Evolutionary conservation across 1,140 invertebrate genomes (phyloP).

Genomic region (Rhopalosiphum maidis): DNA sequence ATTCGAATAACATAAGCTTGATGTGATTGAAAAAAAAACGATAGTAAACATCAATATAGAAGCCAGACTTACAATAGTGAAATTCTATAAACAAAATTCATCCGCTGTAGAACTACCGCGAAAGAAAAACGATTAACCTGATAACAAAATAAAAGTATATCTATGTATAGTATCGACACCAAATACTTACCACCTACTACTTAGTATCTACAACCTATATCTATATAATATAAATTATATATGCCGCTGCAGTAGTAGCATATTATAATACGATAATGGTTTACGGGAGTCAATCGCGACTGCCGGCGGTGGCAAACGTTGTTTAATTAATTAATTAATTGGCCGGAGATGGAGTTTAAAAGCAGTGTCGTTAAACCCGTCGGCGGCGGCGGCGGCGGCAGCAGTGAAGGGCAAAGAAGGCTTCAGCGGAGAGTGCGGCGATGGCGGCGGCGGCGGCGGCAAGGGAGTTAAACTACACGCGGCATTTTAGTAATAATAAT

Average conservation of each 20-base stretch:
- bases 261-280: not conserved
- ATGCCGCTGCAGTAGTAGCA: not conserved
- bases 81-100: not conserved
- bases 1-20: not conserved
- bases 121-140: not conserved
- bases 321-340: conserved; percentile 40
- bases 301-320: not conserved
- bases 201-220: not conserved
- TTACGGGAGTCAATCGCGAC: conserved; percentile 3
- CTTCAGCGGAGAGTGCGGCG: not conserved
- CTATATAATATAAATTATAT: not conserved
- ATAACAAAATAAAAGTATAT: not conserved
- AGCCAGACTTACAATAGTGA: not conserved
- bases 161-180: not conserved
- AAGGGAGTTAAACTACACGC: not conserved
- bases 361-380: conserved; percentile 30
- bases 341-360: conserved; percentile 36
- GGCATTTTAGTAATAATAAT: not conserved
- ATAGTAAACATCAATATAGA: no score
- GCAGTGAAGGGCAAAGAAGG: not conserved
- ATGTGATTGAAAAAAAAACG: not conserved
- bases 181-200: not conserved
- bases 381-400: not conserved
- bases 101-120: no score
- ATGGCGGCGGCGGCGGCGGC: not conserved